These are phyloP conservation scores for Alexandromys fortis DNA, from an alignment of 2,113 vertebrate species.

Conservation along the genomic window DNA sequence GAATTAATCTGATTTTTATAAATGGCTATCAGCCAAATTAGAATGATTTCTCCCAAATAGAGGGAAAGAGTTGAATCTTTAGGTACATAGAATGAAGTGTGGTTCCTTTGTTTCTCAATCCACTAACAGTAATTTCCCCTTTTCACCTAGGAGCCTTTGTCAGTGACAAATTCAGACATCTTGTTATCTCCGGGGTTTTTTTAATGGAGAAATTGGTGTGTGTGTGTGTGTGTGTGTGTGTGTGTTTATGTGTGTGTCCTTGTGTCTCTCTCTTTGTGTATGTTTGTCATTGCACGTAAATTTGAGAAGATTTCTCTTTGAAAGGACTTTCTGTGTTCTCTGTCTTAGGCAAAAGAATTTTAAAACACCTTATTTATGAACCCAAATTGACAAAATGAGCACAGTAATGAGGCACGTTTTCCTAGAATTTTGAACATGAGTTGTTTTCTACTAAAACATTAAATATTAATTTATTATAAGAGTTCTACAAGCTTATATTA, in stretches of 20 bases:
- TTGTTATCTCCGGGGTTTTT: slow-evolving; percentile 21
- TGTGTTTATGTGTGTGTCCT: background rate
- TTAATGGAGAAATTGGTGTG: background rate
- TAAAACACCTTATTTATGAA: background rate
- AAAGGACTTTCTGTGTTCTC: background rate
- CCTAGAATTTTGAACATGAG: background rate
- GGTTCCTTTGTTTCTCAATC: background rate
- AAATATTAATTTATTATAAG: background rate
- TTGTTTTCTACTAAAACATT: background rate
- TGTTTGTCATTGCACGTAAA: background rate
- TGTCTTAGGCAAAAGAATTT: slow-evolving; percentile 21
- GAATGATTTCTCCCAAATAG: slow-evolving; percentile 19
- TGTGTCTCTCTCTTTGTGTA: background rate
- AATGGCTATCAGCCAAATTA: background rate
- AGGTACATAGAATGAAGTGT: background rate
- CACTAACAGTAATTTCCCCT: background rate
- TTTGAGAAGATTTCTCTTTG: background rate
- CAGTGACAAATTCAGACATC: background rate
- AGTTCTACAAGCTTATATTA: background rate
- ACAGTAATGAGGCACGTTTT: background rate
- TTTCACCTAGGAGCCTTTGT: background rate
- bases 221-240: background rate
- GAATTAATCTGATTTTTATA: slow-evolving; percentile 53
- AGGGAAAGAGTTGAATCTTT: background rate
- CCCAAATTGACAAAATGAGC: background rate